Percentiles rank a stretch among this genome's conserved stretches.
Evolutionary conservation across 30 jellyfish, hydroid and myxozoan species (phyloP).

Genomic region (Pelagia noctiluca): DNA sequence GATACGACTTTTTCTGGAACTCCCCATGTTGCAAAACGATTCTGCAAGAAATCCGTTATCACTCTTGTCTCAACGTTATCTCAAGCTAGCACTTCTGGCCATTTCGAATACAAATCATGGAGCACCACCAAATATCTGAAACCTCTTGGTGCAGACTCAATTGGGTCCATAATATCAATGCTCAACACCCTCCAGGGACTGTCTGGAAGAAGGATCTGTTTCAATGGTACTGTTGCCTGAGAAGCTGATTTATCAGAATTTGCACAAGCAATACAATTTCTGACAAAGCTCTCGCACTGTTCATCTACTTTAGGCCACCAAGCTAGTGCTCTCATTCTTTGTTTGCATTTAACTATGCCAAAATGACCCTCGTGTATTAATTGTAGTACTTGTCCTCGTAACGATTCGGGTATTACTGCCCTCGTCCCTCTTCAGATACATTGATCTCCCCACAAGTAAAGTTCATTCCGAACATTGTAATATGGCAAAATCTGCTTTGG

Average conservation of each 20-base stretch:
- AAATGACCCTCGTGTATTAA: constrained; percentile 16
- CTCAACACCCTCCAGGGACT: too few relatives aligned
- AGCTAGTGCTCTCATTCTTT: constrained; percentile 18
- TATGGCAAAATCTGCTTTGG: constrained; percentile 37
- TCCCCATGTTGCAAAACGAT: too few relatives aligned
- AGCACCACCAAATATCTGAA: constrained; percentile 32
- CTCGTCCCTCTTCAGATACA: constrained; percentile 41
- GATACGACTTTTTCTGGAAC: too few relatives aligned
- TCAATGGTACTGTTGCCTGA: background rate
- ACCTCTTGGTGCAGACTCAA: constrained; percentile 12
- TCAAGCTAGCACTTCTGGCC: constrained; percentile 23
- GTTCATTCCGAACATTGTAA: constrained; percentile 19
- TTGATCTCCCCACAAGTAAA: constrained; percentile 44
- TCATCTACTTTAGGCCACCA: too few relatives aligned
- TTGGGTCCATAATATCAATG: constrained; percentile 16
- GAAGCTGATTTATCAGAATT: constrained; percentile 50
- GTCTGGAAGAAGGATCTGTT: too few relatives aligned
- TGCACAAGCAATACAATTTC: constrained; percentile 21
- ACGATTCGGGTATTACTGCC: constrained; percentile 21
- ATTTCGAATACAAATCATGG: constrained; percentile 7
- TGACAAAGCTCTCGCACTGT: constrained; percentile 19
- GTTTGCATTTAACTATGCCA: constrained; percentile 29
- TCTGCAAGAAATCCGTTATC: too few relatives aligned
- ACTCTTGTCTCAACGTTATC: too few relatives aligned
- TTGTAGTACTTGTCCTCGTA: constrained; percentile 21